Conservation (phyloP, 2,888 invertebrate genomes). For the Drosophila cracens region DNA sequence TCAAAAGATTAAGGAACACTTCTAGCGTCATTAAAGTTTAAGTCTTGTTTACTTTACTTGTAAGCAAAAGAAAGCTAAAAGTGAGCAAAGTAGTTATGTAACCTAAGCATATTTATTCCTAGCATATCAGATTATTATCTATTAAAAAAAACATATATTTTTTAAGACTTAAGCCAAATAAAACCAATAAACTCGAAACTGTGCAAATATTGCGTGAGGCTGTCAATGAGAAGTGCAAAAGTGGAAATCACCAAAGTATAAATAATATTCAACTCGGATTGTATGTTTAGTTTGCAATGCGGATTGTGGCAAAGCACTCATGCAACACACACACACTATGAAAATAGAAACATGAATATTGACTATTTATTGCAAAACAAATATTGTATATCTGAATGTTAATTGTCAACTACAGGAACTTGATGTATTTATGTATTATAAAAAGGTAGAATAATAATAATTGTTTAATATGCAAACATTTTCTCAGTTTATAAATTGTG, state of each 20-base stretch:
- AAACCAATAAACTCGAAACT: constrained; percentile 1
- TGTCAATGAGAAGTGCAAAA: constrained; percentile 59
- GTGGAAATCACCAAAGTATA: constrained; percentile 6
- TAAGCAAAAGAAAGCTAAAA: background rate
- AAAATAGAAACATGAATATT: constrained; percentile 10
- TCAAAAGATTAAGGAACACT: background rate
- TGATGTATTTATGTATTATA: constrained; percentile 39
- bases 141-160: constrained; percentile 51
- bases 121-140: constrained; percentile 53
- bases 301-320: constrained; percentile 7
- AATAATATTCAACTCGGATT: constrained; percentile 1
- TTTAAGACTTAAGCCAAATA: constrained; percentile 46
- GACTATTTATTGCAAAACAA: constrained; percentile 17
- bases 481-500: constrained; percentile 13
- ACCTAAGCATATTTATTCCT: constrained; percentile 41
- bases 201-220: constrained; percentile 47
- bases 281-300: constrained; percentile 17
- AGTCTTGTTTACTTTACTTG: constrained; percentile 1
- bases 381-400: constrained; percentile 50
- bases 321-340: constrained; percentile 4
- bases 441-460: constrained; percentile 1
- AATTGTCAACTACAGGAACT: constrained; percentile 57
- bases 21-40: background rate
- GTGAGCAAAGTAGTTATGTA: constrained; percentile 1
- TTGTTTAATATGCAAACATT: constrained; percentile 16